Evolutionary conservation across 2,797 vertebrate genomes (phyloP).

Genomic region (Helicolenus hilgendorfi): DNA sequence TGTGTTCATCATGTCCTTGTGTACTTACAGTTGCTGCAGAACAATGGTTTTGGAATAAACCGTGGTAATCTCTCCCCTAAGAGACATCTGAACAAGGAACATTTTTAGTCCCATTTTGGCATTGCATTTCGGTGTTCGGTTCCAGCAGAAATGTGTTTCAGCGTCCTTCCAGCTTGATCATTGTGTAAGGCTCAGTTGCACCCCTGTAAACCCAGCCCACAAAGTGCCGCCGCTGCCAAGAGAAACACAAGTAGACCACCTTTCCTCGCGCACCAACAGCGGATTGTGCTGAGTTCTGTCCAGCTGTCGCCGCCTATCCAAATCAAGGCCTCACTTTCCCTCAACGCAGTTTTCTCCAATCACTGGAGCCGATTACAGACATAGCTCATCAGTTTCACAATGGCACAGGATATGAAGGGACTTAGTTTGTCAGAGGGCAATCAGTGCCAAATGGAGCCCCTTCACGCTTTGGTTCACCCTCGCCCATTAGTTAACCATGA

Average conservation of each 20-base stretch:
- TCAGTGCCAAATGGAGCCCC: slow-evolving; percentile 81
- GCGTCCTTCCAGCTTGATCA: slow-evolving; percentile 60
- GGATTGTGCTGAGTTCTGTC: slow-evolving; percentile 52
- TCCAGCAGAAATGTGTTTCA: slow-evolving; percentile 57
- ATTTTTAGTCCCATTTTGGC: slow-evolving; percentile 47
- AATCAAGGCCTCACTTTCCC: slow-evolving; percentile 75
- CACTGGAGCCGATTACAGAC: slow-evolving; percentile 81
- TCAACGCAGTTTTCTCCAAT: slow-evolving; percentile 72
- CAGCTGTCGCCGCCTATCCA: slow-evolving; percentile 73
- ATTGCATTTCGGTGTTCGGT: slow-evolving; percentile 10
- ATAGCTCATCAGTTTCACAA: slow-evolving; percentile 88
- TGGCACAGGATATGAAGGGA: slow-evolving; percentile 80
- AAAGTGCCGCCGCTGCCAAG: slow-evolving; percentile 43
- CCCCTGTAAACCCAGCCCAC: slow-evolving; percentile 44
- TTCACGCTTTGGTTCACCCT: slow-evolving; percentile 83
- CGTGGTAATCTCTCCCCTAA: slow-evolving; percentile 52
- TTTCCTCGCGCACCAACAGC: slow-evolving; percentile 43
- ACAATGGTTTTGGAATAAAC: slow-evolving; percentile 62
- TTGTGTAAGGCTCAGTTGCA: slow-evolving; percentile 52
- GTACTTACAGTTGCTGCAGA: slow-evolving; percentile 37
- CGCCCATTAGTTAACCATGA: slow-evolving; percentile 76
- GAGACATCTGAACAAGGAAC: slow-evolving; percentile 61
- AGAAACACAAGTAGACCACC: slow-evolving; percentile 56
- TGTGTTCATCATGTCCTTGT: slow-evolving; percentile 28
- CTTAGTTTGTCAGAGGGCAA: slow-evolving; percentile 85